Percentiles rank a stretch among this genome's conserved stretches.
Conservation (phyloP, 2,113 vertebrate genomes). For the Ictalurus punctatus region DNA sequence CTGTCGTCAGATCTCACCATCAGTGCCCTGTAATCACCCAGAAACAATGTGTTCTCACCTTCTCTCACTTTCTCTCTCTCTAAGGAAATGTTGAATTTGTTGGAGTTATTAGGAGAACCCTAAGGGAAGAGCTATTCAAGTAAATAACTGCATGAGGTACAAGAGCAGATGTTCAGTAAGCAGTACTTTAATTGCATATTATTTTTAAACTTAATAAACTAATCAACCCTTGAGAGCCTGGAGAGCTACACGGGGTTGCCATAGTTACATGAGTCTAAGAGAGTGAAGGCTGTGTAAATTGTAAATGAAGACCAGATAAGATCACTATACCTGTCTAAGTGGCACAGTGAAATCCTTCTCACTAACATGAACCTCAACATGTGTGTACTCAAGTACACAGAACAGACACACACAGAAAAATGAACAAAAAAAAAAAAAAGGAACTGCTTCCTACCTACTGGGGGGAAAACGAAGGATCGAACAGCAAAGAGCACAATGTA, state of each 20-base stretch:
- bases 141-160: background rate
- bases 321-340: background rate
- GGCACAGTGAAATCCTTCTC: background rate
- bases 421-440: slow-evolving; percentile 11
- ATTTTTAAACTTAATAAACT: slow-evolving; percentile 61
- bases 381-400: background rate
- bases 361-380: background rate
- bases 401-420: slow-evolving; percentile 10
- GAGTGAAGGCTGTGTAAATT: slow-evolving; percentile 8
- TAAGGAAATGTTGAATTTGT: background rate
- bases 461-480: background rate
- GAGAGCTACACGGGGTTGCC: slow-evolving; percentile 59
- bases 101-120: background rate
- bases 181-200: slow-evolving; percentile 57
- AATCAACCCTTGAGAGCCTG: slow-evolving; percentile 54
- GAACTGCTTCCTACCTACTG: background rate
- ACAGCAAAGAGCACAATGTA: slow-evolving; percentile 24
- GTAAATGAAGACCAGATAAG: slow-evolving; percentile 34
- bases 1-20: background rate
- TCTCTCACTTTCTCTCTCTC: background rate
- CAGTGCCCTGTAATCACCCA: slow-evolving; percentile 5
- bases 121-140: background rate
- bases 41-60: background rate
- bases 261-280: slow-evolving; percentile 61
- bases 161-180: slow-evolving; percentile 16